Evolutionary conservation across 2,797 vertebrate species (phyloP).

Genomic region (Spinus pinus): DNA sequence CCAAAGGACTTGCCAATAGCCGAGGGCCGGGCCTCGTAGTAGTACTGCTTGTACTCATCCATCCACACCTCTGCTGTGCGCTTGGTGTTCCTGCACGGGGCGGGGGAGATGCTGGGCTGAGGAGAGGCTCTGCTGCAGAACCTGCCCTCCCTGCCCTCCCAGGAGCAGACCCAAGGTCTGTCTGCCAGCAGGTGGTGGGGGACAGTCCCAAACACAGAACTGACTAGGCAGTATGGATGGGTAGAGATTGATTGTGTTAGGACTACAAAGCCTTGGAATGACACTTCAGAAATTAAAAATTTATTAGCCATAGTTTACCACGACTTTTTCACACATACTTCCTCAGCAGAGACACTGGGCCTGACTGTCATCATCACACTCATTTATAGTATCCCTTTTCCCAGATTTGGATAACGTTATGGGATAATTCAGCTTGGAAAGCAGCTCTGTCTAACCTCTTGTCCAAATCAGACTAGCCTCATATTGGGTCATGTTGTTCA

Average conservation of each 20-base stretch:
- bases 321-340: background rate
- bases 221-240: rapidly evolving
- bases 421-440: background rate
- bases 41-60: conserved; percentile 98
- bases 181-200: background rate
- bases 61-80: conserved; percentile 98
- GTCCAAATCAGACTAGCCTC: background rate
- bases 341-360: background rate
- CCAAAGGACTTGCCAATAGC: conserved; percentile 94
- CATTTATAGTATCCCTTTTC: background rate
- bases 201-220: background rate
- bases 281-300: background rate
- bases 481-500: background rate
- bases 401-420: background rate
- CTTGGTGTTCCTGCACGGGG: conserved; percentile 87
- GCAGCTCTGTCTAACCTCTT: background rate
- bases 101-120: background rate
- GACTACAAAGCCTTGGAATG: background rate
- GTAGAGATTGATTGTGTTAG: background rate
- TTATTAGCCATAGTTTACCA: background rate
- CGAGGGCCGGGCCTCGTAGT: conserved; percentile 93
- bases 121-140: background rate
- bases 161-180: background rate
- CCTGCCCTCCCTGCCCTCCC: background rate
- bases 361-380: background rate